Evolutionary conservation across 2,888 invertebrate genomes (phyloP).

Genomic region (Drosophila affinis): DNA sequence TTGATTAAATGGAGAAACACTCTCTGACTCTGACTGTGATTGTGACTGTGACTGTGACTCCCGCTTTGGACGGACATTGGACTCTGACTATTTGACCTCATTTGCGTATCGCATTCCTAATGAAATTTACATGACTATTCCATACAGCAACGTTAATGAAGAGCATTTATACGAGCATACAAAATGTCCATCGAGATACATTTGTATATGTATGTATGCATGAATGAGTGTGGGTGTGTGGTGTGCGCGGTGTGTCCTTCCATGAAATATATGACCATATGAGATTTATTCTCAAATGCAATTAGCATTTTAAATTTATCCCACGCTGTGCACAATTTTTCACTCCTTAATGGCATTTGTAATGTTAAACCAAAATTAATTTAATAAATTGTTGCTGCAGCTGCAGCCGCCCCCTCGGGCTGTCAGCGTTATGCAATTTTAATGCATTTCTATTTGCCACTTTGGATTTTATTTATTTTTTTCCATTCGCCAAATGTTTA

Average conservation of each 20-base stretch:
- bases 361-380: conserved; percentile 51
- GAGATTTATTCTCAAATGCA: conserved; percentile 65
- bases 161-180: conserved; percentile 33
- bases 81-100: conserved; percentile 40
- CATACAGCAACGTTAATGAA: conserved; percentile 41
- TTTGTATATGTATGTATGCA: conserved; percentile 1
- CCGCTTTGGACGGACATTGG: background rate
- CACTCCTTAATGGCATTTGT: conserved; percentile 50
- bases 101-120: conserved; percentile 44
- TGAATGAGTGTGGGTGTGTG: conserved; percentile 1
- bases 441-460: conserved; percentile 43
- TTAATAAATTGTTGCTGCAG: conserved; percentile 41
- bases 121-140: conserved; percentile 42
- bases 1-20: conserved; percentile 1
- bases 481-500: conserved; percentile 9
- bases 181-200: conserved; percentile 1
- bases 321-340: conserved; percentile 37
- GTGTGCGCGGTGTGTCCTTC: background rate
- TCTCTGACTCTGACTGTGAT: background rate
- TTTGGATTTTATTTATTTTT: background rate
- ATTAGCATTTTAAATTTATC: conserved; percentile 68
- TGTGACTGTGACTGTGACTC: background rate
- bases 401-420: background rate
- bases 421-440: conserved; percentile 27
- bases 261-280: conserved; percentile 14